These are phyloP conservation scores for Chironomus riparius DNA, from an alignment of 2,888 invertebrate species.

Conservation along the genomic window DNA sequence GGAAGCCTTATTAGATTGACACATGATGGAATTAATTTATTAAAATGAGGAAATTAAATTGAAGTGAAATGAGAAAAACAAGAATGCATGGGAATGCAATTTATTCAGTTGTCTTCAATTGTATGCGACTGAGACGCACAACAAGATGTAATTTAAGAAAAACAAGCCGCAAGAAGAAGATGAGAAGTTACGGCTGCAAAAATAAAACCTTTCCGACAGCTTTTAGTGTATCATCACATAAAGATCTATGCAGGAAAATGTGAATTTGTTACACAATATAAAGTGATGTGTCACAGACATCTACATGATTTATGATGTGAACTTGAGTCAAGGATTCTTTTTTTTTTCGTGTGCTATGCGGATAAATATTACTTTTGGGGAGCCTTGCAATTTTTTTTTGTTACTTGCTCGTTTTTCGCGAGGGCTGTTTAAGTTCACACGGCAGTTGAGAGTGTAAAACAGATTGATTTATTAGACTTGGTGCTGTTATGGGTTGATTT, in stretches of 20 bases:
- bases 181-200: background rate
- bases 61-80: background rate
- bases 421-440: too few species aligned
- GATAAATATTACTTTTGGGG: background rate
- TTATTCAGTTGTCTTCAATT: background rate
- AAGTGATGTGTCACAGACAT: background rate
- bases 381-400: background rate
- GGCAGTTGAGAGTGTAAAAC: too few species aligned
- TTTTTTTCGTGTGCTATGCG: background rate
- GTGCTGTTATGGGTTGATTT: too few species aligned
- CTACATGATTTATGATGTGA: background rate
- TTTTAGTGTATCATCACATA: background rate
- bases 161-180: too few species aligned
- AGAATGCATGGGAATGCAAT: background rate
- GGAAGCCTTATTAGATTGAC: background rate
- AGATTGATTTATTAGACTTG: too few species aligned
- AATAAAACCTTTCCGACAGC: background rate
- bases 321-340: background rate
- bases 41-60: background rate
- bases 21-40: background rate
- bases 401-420: background rate
- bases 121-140: too few species aligned
- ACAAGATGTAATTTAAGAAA: too few species aligned
- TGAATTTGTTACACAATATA: background rate
- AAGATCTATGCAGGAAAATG: background rate